phyloP scores from a whole-genome alignment of 2,888 invertebrate genomes.

The Drosophila melanocephala region DNA sequence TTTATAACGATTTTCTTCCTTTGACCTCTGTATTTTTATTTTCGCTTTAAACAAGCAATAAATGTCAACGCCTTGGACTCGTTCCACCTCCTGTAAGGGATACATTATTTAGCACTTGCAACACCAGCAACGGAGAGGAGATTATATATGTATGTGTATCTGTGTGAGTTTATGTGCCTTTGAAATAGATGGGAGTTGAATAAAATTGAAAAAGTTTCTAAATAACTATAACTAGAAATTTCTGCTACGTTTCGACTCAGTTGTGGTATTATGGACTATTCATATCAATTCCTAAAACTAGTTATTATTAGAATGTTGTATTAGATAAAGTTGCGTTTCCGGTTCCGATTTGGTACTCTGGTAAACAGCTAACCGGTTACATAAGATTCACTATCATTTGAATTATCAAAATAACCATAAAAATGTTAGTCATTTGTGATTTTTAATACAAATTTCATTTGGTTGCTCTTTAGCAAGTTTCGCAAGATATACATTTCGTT shows the following conservation, averaged over 20 bases:
- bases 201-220: background rate
- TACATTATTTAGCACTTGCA: conserved; percentile 65
- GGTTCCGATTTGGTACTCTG: background rate
- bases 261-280: background rate
- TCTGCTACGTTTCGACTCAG: fast-evolving
- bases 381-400: background rate
- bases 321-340: background rate
- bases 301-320: background rate
- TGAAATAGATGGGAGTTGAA: conserved; percentile 7
- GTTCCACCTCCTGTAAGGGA: conserved; percentile 19
- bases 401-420: background rate
- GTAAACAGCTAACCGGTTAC: too few species aligned
- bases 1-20: conserved; percentile 1
- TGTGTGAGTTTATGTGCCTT: background rate
- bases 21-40: conserved; percentile 13
- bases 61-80: conserved; percentile 54
- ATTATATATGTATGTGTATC: background rate
- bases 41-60: conserved; percentile 60
- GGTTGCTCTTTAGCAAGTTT: background rate
- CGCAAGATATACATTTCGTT: background rate
- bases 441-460: background rate
- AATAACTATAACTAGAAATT: background rate
- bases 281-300: background rate
- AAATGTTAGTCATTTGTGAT: background rate
- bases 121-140: conserved; percentile 10